phyloP scores from a whole-genome alignment of 2,113 vertebrate genomes.

The Athene noctua region DNA sequence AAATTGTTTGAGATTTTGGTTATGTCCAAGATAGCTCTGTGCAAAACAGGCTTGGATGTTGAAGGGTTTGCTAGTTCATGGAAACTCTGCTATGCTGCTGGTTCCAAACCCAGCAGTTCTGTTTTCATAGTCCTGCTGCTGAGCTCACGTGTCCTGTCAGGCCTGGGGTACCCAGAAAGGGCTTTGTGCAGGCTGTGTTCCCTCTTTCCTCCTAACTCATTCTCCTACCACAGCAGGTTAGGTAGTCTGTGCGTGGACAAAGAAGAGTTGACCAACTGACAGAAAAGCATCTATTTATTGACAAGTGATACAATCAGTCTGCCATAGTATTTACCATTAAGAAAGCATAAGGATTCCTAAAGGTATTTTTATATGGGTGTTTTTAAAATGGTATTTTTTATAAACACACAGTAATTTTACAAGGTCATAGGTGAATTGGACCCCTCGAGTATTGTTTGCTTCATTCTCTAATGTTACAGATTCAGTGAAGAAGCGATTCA shows the following conservation, averaged over 20 bases:
- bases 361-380: background rate
- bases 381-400: background rate
- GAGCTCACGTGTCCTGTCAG: accelerated
- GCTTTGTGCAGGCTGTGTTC: background rate
- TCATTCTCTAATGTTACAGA: background rate
- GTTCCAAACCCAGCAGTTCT: background rate
- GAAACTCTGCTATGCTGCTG: background rate
- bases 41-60: background rate
- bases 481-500: background rate
- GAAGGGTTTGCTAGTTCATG: background rate
- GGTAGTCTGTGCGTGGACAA: background rate
- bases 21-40: background rate
- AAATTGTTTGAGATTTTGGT: background rate
- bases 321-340: background rate
- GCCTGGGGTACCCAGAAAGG: too few species aligned
- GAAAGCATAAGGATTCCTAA: background rate
- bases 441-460: background rate
- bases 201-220: background rate
- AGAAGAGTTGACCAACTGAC: background rate
- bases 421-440: background rate
- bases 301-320: background rate
- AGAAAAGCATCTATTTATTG: background rate
- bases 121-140: background rate
- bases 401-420: background rate
- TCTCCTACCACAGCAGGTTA: background rate